Base-by-base conservation (phyloP, 2,113 vertebrate species). In the Pelusios castaneus region DNA sequence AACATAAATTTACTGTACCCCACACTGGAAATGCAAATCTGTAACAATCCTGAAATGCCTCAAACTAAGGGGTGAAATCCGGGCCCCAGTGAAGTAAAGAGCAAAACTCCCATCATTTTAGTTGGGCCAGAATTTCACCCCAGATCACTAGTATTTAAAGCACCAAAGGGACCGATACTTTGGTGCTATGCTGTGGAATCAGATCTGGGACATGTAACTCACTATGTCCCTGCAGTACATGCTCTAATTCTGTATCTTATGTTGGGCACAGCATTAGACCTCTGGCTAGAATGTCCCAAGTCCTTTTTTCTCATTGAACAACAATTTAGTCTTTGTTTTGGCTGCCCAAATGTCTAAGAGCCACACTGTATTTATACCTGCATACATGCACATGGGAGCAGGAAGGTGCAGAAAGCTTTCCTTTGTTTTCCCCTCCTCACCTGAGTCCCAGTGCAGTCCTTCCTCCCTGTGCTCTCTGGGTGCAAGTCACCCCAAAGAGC, bases 291-390 rank as follows among this genome's bases (percentile, higher is more conserved):
- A 78, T 1, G 2, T 34, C 14, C 0, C 21, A 45, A 31, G 84
- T 38, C 47, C 60, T 29, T 0, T 38, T 4, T 0, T 38, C 10
- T 56, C 56, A 3, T 3, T 0, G 3, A 51, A 25, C 51, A 49
- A 43, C 70, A 19, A 2, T 0, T 0, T 0, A 19, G 60, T 2
- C 5, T 11, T 12, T 31, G 51, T 5, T 80, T 82, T 80, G 41
- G 10, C 47, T 38, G 75, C 80, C 88, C 56, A 78, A n/a, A 86
- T 79, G 85, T 56, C 78, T 11, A 34, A 31, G 45, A 17, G 16
- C 76, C 27, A 22, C 8, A 19, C 19, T 5, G 10, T 79, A 10
- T 10, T 19, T n/a, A 21, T 4, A 34, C 47, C 47, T 34, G 17
- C 67, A 47, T 34, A 47, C 14, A 5, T 34, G 10, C 5, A 19